Evolutionary conservation across 2,888 invertebrate genomes (phyloP), one percentile per base, ranked within the genome.

Genomic region (Girardia tigrina): DNA sequence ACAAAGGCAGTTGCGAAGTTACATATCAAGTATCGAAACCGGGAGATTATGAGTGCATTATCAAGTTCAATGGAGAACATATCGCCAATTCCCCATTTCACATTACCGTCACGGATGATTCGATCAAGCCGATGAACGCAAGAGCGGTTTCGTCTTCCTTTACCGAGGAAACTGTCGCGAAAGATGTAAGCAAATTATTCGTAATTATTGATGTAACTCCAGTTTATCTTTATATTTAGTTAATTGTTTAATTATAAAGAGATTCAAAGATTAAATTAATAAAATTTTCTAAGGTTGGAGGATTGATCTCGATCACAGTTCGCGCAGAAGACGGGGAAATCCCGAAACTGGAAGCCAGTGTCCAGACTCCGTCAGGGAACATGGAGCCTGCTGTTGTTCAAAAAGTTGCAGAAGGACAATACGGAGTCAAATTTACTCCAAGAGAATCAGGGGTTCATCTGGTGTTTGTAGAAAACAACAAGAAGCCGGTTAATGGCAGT

Each of bases 61-160:
- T 71, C 23, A 71, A 27, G 14, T 71, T 71, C 23, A 29, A 71
- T 71, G 71, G 71, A 28, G 71, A 71, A 20, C 71, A 71, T 29
- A 71, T 71, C 6, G 28, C 23, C 4, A 29, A 29, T n/a, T 71
- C 71, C 4, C 71, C 71, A n/a, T 71, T 71, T 28, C 27, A 71
- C 27, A 20, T 71, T n/a, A 4, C 4, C 26, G 27, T 29, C 1
- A 28, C 23, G 23, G 71, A 29, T 29, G 71, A 29, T 23, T n/a
- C 28, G 6, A n/a, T 56, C 23, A 56, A 56, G n/a, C 56, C 4
- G 4, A 16, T 56, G 4, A 23, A n/a, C 2, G n/a, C 56, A 4
- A 56, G 56, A 56, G 56, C 56, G 23, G 56, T 56, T 16, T 56
- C 56, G 4, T 56, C 56, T 23, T 56, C 56, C 2, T 56, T 56